Base-by-base conservation (phyloP, 2,113 vertebrate species). In the Tinamus guttatus region DNA sequence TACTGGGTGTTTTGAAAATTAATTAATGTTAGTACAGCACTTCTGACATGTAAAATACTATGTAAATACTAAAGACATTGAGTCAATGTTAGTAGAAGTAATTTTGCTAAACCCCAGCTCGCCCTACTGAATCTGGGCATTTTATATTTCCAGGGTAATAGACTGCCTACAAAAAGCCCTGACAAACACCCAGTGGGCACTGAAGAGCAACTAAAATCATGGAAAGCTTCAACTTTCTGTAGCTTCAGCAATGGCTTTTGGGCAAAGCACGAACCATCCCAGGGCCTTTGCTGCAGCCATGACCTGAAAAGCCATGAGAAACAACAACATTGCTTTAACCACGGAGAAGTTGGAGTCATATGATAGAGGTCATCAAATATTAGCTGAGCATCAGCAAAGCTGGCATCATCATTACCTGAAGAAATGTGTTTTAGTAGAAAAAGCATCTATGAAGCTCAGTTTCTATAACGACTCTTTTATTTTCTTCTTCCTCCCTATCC, bases 91-190 rank as follows among this genome's bases (percentile, higher is more conserved):
- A 91, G 62, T 74, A 70, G 56, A 52, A 69, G 19, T 30, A 74
- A 51, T 36, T 87, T 56, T 73, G 54, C 59, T 89, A 91, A 89
- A 94, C 65, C 63, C 13, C 9, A 13, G 54, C 67, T 94, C 34
- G 80, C 54, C 34, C 45, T 18, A 67, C 22, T 70, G 34, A 85
- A 93, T 47, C 52, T 34, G 77, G 70, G 51, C 49, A 68, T 81
- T 94, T 91, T 75, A 17, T 78, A 63, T 28, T 91, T 85, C 79
- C 9, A 89, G 80, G 51, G 80, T 79, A 56, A 45, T 52, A 41
- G 58, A 62, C 47, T 70, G 45, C 43, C 87, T 91, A 80, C 64
- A 80, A 81, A 96, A 94, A 89, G 27, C 40, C 67, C 67, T 87
- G 47, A 81, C 60, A 78, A 90, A 83, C 4, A 52, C 16, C 52